Evolutionary conservation across 2,797 vertebrate species (phyloP).

Genomic region (Pelodytes ibericus): DNA sequence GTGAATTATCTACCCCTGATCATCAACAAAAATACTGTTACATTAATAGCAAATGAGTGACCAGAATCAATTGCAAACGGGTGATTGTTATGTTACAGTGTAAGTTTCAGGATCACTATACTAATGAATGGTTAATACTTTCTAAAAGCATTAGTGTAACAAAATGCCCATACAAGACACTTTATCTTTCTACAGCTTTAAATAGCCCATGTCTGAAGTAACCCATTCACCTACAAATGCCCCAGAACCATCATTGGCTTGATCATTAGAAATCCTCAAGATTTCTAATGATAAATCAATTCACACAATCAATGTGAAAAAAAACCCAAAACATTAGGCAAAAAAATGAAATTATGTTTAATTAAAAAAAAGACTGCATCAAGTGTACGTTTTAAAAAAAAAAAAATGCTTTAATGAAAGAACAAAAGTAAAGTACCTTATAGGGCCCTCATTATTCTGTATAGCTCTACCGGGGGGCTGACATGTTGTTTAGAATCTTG

Average conservation of each 20-base stretch:
- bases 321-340: too few species aligned
- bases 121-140: slow-evolving; percentile 60
- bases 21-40: slow-evolving; percentile 18
- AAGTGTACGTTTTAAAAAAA: too few species aligned
- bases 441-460: too few species aligned
- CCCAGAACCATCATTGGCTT: neutral
- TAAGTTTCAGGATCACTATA: slow-evolving; percentile 59
- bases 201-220: slow-evolving; percentile 24
- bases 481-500: too few species aligned
- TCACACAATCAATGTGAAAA: too few species aligned
- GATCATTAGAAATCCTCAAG: too few species aligned
- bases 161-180: slow-evolving; percentile 56
- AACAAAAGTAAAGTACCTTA: too few species aligned
- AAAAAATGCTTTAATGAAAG: too few species aligned
- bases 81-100: slow-evolving; percentile 57
- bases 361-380: too few species aligned
- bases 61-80: slow-evolving; percentile 43
- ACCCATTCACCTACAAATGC: slow-evolving; percentile 30
- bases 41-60: slow-evolving; percentile 47
- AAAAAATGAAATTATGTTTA: too few species aligned
- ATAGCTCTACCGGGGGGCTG: too few species aligned
- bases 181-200: slow-evolving; percentile 53
- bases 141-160: slow-evolving; percentile 53
- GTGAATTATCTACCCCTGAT: slow-evolving; percentile 16
- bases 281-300: too few species aligned